Evolutionary conservation across 2,797 vertebrate genomes (phyloP).

Genomic region (Lagodon rhomboides): DNA sequence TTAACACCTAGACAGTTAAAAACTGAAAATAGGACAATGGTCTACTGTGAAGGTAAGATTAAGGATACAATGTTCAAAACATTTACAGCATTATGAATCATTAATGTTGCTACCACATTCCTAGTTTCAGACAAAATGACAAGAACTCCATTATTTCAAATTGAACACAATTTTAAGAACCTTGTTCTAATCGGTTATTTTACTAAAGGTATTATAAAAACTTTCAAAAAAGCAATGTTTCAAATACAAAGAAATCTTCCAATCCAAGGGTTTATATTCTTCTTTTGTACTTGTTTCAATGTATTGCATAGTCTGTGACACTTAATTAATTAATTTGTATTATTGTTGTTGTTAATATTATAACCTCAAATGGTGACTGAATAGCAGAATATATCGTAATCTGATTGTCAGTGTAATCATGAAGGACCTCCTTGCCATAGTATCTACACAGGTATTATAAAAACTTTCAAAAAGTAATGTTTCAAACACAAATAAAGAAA

Average conservation of each 20-base stretch:
- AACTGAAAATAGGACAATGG: constrained; percentile 11
- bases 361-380: not conserved
- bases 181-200: not conserved
- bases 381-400: not conserved
- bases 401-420: not conserved
- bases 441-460: too few species aligned
- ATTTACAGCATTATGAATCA: not conserved
- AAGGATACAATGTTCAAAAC: not conserved
- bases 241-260: too few species aligned
- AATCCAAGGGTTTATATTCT: not conserved
- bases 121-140: not conserved
- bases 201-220: not conserved
- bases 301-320: too few species aligned
- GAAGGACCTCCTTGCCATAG: not conserved
- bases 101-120: not conserved
- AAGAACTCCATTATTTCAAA: not conserved
- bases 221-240: not conserved
- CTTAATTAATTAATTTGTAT: too few species aligned
- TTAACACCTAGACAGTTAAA: constrained; percentile 19
- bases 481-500: too few species aligned
- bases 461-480: not conserved
- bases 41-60: constrained; percentile 8
- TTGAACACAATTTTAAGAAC: not conserved
- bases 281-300: too few species aligned
- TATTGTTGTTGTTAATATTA: too few species aligned